These are phyloP conservation scores for Pangasius macronema DNA, from an alignment of 2,797 vertebrate genomes.

Conservation along the genomic window DNA sequence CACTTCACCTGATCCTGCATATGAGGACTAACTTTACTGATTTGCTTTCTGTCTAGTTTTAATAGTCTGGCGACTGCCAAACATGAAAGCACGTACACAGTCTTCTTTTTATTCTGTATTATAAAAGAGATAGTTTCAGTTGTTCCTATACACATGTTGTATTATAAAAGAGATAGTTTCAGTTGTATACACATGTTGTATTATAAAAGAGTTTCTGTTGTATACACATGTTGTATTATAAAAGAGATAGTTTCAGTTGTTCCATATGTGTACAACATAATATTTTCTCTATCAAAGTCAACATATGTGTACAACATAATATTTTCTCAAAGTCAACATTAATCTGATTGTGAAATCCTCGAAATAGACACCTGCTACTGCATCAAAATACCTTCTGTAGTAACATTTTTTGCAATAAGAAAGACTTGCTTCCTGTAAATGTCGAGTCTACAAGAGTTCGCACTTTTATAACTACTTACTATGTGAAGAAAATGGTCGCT, in stretches of 20 bases:
- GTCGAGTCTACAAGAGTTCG: background rate
- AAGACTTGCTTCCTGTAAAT: background rate
- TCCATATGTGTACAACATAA: too few species aligned
- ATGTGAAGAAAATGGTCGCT: background rate
- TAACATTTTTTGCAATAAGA: too few species aligned
- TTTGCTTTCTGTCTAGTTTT: too few species aligned
- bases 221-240: background rate
- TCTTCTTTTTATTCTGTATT: too few species aligned
- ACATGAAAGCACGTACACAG: too few species aligned
- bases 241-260: background rate
- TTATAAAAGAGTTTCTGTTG: too few species aligned
- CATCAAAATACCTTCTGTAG: background rate
- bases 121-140: background rate
- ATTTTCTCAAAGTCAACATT: too few species aligned
- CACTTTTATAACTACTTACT: background rate
- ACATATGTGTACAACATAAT: too few species aligned
- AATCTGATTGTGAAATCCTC: background rate
- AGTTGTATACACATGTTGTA: too few species aligned
- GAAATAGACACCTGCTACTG: background rate
- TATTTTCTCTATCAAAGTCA: too few species aligned
- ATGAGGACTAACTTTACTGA: background rate
- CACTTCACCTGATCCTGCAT: background rate
- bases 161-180: background rate
- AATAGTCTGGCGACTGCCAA: too few species aligned
- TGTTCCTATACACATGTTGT: background rate